These are phyloP conservation scores for Rhegmatorhina hoffmannsi DNA, from an alignment of 2,113 vertebrate species.

Conservation along the genomic window DNA sequence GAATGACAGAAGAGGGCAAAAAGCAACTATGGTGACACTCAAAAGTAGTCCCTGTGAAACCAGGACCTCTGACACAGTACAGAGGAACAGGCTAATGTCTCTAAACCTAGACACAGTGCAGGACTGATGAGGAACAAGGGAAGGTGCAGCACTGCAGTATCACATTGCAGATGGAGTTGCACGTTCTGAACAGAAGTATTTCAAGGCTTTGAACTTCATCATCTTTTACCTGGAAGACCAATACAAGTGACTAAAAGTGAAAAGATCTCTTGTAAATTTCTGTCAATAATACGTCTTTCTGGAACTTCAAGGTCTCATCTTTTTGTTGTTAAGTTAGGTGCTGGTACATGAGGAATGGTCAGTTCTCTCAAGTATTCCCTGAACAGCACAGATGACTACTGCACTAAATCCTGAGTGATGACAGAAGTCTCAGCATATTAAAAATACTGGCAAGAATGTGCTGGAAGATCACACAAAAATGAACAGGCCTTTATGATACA, in stretches of 20 bases:
- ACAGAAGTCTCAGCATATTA: background rate
- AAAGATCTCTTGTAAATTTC: background rate
- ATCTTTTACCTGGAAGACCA: background rate
- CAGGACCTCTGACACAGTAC: background rate
- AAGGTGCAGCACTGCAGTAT: background rate
- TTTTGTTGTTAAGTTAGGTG: background rate
- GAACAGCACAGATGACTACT: background rate
- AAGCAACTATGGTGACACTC: background rate
- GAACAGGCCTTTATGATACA: background rate
- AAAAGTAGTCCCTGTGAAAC: background rate
- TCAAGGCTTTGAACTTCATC: background rate
- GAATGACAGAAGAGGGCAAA: background rate
- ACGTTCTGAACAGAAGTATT: background rate
- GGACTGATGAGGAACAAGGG: background rate
- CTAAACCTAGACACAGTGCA: background rate
- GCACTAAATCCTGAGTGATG: background rate
- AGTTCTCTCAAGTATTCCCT: background rate
- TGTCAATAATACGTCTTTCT: fast-evolving
- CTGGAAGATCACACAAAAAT: background rate
- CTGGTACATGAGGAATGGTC: background rate
- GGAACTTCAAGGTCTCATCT: background rate
- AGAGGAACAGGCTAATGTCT: background rate
- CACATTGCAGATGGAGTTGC: background rate
- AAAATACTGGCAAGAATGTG: background rate
- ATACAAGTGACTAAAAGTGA: background rate